These are phyloP conservation scores for Hofmannophila pseudospretella DNA, from an alignment of 2,888 invertebrate genomes.

Conservation along the genomic window DNA sequence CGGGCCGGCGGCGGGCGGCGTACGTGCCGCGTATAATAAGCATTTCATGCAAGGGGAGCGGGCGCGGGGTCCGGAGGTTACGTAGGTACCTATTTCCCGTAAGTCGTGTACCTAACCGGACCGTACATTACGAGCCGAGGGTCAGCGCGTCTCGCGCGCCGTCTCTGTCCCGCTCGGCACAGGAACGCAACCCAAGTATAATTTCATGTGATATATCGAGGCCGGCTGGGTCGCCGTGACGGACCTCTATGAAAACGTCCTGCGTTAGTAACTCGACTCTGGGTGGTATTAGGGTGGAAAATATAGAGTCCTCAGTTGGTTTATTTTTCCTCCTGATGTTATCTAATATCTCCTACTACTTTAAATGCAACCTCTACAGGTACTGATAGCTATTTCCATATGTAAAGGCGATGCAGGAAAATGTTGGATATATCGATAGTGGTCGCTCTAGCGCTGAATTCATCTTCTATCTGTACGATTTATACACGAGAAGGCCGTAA, in stretches of 20 bases:
- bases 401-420: constrained; percentile 41
- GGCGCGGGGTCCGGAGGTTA: constrained; percentile 56
- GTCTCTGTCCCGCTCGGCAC: constrained; percentile 65
- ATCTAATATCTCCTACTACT: constrained; percentile 14
- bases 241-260: constrained; percentile 63
- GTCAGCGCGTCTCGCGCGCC: constrained; percentile 67
- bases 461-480: constrained; percentile 76
- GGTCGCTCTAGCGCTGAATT: constrained; percentile 67
- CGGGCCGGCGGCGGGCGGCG: constrained; percentile 50
- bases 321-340: constrained; percentile 11
- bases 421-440: constrained; percentile 61
- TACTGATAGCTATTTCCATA: constrained; percentile 19
- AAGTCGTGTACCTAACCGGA: constrained; percentile 79
- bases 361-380: background rate
- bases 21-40: constrained; percentile 80
- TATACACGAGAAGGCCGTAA: constrained; percentile 76
- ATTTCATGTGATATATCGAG: constrained; percentile 74
- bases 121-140: constrained; percentile 78
- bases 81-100: constrained; percentile 73
- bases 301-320: constrained; percentile 13
- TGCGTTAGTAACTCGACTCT: constrained; percentile 30
- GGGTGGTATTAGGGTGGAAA: constrained; percentile 37
- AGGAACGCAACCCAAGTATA: constrained; percentile 59
- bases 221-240: constrained; percentile 56
- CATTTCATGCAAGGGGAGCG: constrained; percentile 79